A percentile compares a stretch with the other conserved stretches of the same genome.
Evolutionary conservation across 2,888 invertebrate genomes (phyloP).

Genomic region (Dasysyrphus tricinctus): DNA sequence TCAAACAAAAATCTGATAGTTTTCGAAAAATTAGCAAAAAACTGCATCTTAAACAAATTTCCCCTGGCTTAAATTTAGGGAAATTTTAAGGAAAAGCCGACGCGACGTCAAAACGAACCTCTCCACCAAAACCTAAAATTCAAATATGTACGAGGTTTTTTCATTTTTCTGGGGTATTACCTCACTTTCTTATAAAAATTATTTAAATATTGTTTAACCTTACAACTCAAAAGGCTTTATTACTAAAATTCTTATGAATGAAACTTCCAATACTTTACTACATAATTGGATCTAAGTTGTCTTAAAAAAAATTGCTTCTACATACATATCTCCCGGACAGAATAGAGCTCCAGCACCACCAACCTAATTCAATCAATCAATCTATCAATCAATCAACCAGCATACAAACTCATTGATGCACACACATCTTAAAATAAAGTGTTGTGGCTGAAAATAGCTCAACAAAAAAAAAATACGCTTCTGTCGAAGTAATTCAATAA

Average conservation of each 20-base stretch:
- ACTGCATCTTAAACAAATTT: too few species aligned
- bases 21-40: too few species aligned
- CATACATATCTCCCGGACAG: conserved; percentile 14
- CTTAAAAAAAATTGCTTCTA: background rate
- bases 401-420: conserved; percentile 7
- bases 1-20: too few species aligned
- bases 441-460: background rate
- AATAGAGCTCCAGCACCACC: background rate
- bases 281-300: background rate
- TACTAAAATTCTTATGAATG: background rate
- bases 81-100: too few species aligned
- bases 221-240: background rate
- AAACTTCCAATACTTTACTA: background rate
- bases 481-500: background rate
- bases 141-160: too few species aligned
- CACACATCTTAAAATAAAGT: background rate
- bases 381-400: conserved; percentile 20
- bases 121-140: too few species aligned
- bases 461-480: background rate
- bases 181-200: too few species aligned
- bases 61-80: too few species aligned
- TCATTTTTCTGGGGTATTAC: too few species aligned
- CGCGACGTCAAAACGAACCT: too few species aligned
- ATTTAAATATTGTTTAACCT: too few species aligned
- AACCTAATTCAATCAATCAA: conserved; percentile 27